Evolutionary conservation across 2,797 vertebrate species (phyloP).

Genomic region (Paramormyrops hopkinsi): DNA sequence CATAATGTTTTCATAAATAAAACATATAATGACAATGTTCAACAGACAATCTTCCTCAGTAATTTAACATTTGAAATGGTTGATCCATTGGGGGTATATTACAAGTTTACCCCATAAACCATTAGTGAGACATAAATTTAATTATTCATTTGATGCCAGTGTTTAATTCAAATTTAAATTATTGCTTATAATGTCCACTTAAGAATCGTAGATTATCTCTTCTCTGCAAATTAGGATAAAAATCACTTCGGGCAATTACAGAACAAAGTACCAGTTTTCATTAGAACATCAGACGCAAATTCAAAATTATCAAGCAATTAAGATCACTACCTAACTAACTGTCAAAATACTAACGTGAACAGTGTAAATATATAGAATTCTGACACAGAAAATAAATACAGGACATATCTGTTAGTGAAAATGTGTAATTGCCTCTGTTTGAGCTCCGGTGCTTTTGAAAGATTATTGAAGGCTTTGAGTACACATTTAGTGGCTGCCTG

Average conservation of each 20-base stretch:
- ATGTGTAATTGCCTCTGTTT: neutral
- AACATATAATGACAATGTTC: neutral
- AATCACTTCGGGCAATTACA: neutral
- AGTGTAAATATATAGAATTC: slow-evolving; percentile 2
- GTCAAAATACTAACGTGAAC: neutral
- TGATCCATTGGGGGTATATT: neutral
- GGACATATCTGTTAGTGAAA: neutral
- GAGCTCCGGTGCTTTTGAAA: neutral
- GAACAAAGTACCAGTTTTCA: neutral
- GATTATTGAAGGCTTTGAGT: neutral
- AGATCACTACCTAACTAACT: neutral
- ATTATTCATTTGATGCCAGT: neutral
- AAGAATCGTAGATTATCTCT: neutral
- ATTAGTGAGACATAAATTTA: neutral
- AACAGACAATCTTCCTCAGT: neutral
- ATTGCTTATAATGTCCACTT: neutral
- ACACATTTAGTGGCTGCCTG: neutral
- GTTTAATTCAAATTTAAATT: neutral
- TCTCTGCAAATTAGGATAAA: neutral
- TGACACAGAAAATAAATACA: neutral
- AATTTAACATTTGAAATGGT: neutral
- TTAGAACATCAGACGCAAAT: neutral
- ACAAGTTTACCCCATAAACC: neutral
- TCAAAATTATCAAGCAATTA: neutral
- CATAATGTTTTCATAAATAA: neutral